These are phyloP conservation scores for Calyptommatus sinebrachiatus DNA, from an alignment of 2,113 vertebrate species.

Conservation along the genomic window DNA sequence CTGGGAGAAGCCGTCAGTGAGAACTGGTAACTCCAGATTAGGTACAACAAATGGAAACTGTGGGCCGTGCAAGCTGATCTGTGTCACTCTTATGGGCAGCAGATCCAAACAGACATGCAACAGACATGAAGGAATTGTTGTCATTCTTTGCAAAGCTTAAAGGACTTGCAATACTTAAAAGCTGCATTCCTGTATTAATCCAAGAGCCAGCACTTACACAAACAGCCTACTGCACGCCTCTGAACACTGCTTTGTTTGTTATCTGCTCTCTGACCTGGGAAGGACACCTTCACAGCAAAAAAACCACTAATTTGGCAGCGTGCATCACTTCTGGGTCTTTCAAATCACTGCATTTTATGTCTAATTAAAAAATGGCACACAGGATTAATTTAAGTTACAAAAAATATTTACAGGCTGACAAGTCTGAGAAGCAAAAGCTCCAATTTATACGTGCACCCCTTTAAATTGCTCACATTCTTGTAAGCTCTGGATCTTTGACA, in stretches of 20 bases:
- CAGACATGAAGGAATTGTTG: conserved; percentile 50
- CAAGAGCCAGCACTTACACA: conserved; percentile 49
- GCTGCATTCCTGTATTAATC: conserved; percentile 62
- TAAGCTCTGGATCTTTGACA: conserved; percentile 9
- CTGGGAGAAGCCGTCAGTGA: background rate
- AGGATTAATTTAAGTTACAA: conserved; percentile 9
- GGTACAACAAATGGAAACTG: background rate
- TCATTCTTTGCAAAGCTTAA: conserved; percentile 62
- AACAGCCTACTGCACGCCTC: conserved; percentile 28
- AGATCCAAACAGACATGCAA: conserved; percentile 3
- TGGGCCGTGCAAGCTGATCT: background rate
- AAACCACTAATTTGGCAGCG: conserved; percentile 18
- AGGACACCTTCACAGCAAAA: conserved; percentile 35
- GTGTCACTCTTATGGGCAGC: background rate
- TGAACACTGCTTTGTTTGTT: conserved; percentile 37
- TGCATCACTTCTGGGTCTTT: conserved; percentile 24
- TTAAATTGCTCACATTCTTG: background rate
- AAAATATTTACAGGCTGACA: conserved; percentile 9
- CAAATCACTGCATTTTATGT: background rate
- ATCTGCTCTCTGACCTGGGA: conserved; percentile 46
- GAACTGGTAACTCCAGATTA: background rate
- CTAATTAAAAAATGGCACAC: background rate
- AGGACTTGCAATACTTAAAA: conserved; percentile 48
- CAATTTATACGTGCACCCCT: background rate
- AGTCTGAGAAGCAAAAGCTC: background rate